Evolutionary conservation across 2,113 vertebrate species (phyloP), one percentile per base, ranked within the genome.

Genomic region (Cheirogaleus medius): DNA sequence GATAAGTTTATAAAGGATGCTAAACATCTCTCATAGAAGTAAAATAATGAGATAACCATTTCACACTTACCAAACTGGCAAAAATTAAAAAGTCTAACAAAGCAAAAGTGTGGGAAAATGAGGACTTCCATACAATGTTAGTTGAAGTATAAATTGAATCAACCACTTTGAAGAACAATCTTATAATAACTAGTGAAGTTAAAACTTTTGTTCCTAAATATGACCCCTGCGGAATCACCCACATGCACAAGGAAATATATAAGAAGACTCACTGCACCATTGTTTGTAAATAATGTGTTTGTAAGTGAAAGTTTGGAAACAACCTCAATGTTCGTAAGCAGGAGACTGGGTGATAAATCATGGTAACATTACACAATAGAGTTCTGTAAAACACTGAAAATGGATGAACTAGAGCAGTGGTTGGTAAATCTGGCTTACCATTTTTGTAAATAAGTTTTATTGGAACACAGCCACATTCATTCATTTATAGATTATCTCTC

Each of bases 151-250:
- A 90, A 90, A 66, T 58, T 86, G 58, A 42, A 74, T 52, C 34
- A 96, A 29, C 44, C 20, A 54, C 7, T 77, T 90, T 85, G 42
- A n/a, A 71, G 29, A 84, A 34, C 52, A 96, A n/a, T 77, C 78
- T 86, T 54, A n/a, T 63, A 92, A 64, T 34, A 87, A 63, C 64
- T 77, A 96, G 71, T 52, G 27, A 86, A 76, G 25, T 88, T 81
- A 88, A 96, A 78, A 90, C 52, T 90, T 60, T 20, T 76, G 49
- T 82, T 90, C 49, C 13, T 74, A 81, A 64, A 87, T 81, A 42
- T n/a, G 7, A 18, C 56, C 39, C 21, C 44, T 64, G 64, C 60
- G 54, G 21, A 90, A 76, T 86, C n/a, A 96, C 68, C 74, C 42
- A 87, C n/a, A n/a, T 2, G 9, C 64, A 85, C 71, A 86, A 49